Conservation (phyloP, 2,797 vertebrate genomes). For the Anguilla anguilla region DNA sequence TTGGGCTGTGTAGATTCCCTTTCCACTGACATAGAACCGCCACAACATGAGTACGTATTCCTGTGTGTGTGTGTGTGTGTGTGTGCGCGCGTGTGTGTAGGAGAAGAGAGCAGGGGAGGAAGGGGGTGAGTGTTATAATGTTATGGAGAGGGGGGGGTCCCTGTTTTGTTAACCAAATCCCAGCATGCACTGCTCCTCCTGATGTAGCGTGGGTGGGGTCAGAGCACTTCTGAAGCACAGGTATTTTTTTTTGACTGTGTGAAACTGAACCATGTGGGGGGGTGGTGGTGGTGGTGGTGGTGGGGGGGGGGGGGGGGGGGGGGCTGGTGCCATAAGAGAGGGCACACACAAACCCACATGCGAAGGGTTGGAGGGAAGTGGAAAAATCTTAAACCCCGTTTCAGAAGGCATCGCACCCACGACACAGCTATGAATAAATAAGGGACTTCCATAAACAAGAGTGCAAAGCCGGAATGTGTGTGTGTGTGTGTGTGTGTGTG, state of each 20-base stretch:
- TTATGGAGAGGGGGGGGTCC: neutral
- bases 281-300: neutral
- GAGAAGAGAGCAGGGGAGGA: neutral
- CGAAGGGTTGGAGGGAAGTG: conserved; percentile 35
- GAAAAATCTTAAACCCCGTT: conserved; percentile 13
- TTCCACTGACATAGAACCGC: neutral
- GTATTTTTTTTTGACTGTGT: neutral
- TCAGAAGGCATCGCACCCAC: conserved; percentile 11
- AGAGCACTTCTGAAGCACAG: neutral
- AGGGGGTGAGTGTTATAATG: neutral
- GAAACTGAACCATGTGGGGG: neutral
- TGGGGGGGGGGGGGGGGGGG: neutral
- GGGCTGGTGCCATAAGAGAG: conserved; percentile 22
- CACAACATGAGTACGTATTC: neutral
- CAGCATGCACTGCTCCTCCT: conserved; percentile 22
- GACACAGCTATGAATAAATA: neutral
- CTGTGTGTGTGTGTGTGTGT: neutral
- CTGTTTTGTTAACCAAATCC: neutral
- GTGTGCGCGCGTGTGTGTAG: neutral
- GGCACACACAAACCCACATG: conserved; percentile 45
- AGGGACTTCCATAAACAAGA: neutral
- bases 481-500: conserved; percentile 13
- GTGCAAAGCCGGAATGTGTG: neutral
- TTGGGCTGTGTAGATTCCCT: conserved; percentile 2
- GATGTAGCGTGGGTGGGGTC: neutral